Evolutionary conservation across 2,888 invertebrate species (phyloP), one percentile per base, ranked within the genome.

Genomic region (Steinernema hermaphroditum): DNA sequence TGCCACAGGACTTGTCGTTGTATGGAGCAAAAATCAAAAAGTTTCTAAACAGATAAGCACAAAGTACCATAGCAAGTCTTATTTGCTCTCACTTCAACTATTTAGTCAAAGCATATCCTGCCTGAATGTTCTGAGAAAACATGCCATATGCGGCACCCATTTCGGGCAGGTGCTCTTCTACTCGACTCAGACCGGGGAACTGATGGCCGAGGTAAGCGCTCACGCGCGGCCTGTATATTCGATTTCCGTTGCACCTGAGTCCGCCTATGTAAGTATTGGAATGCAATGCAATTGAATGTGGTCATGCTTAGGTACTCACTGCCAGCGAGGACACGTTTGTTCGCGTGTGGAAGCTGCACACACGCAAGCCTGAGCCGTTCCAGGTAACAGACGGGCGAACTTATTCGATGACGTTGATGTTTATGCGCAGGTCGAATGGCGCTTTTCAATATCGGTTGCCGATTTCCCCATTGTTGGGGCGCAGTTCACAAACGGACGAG

Each of bases 201-300:
- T 83, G 24, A 77, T 82, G 77, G 82, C 82, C 27, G 77, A 82
- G 71, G 78, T 80, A 29, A 70, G 74, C 62, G 82, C 81, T 16
- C 84, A 86, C 72, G 69, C 75, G 0, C 71, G 85, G 14, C 76
- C 81, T n/a, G 77, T 85, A 0, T 82, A 79, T 8, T 72, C 79
- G 14, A 77, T 85, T 24, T 77, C 83, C 0, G 85, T 86, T 2
- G 85, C 85, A n/a, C 84, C 85, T 0, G 85, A 85, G 72, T 85
- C 85, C 43, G 85, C 85, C 8, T 85, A 85, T 69, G 80, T 81
- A 68, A 70, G 71, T 37, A 19, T 19, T 8, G 24, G 57, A 68
- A n/a, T n/a, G n/a, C n/a, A n/a, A n/a, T n/a, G n/a, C n/a, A n/a
- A n/a, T 29, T 24, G 27, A 14, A 62, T 62, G 14, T 69, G 76